These are phyloP conservation scores for Cordilura impudica DNA, from an alignment of 2,888 invertebrate genomes.

Conservation along the genomic window DNA sequence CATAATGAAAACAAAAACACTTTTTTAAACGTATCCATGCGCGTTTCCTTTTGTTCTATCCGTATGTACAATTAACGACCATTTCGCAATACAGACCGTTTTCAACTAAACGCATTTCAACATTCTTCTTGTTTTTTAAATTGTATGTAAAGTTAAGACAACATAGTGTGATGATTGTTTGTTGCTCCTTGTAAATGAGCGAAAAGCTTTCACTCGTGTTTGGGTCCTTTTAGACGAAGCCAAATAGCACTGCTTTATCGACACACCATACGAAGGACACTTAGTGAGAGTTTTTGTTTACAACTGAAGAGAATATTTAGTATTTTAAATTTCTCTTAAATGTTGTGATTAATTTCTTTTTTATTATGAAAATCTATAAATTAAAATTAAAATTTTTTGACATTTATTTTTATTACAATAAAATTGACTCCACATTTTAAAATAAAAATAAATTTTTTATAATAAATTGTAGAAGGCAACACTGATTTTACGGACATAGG, in stretches of 20 bases:
- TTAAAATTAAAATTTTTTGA: too few relatives aligned
- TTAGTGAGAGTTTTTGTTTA: background rate
- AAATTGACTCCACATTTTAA: too few relatives aligned
- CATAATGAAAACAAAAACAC: background rate
- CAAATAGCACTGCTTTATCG: slow-evolving; percentile 25
- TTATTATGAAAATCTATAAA: too few relatives aligned
- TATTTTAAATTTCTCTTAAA: background rate
- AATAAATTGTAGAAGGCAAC: too few relatives aligned
- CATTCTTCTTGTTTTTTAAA: slow-evolving; percentile 34
- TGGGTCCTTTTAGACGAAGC: slow-evolving; percentile 9
- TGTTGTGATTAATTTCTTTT: too few relatives aligned
- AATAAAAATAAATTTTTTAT: too few relatives aligned
- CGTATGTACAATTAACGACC: slow-evolving; percentile 18
- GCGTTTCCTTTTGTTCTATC: slow-evolving; percentile 12
- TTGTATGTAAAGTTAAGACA: slow-evolving; percentile 23
- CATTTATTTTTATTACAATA: too few relatives aligned
- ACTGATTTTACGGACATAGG: too few relatives aligned
- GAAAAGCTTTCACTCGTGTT: slow-evolving; percentile 34
- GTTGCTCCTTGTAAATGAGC: slow-evolving; percentile 1
- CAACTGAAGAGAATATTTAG: background rate
- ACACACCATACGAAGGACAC: background rate
- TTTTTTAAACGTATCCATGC: slow-evolving; percentile 53
- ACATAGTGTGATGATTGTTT: background rate
- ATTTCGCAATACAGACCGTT: slow-evolving; percentile 44
- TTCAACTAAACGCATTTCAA: slow-evolving; percentile 41